Base-by-base conservation (phyloP, 2,797 vertebrate species). In the Iguana delicatissima region DNA sequence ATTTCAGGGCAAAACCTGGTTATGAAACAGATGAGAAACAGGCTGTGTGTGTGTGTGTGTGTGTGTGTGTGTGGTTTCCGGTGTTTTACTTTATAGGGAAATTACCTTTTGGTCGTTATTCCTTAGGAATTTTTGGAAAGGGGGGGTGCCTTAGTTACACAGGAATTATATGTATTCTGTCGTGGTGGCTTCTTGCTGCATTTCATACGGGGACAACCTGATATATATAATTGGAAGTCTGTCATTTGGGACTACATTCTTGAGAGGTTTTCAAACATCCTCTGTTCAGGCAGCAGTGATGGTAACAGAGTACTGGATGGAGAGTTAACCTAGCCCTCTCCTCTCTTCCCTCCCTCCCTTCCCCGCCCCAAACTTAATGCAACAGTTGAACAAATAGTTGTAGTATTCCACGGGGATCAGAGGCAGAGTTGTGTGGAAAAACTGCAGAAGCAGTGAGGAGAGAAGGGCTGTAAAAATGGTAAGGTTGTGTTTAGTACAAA, bases 241-340 rank as follows among this genome's bases (percentile, higher is more conserved):
- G 80, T 55, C 24, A 67, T 87, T 82, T 46, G 64, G 80, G 69
- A 52, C 42, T 62, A 29, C 67, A 76, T 81, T 38, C 79, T 86
- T 82, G 83, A 67, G 57, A 81, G 24, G 42, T n/a, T 83, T 89
- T 77, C 84, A 91, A 35, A 67, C 67, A 24, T 67, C 69, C 69
- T 69, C 26, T 29, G 77, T 67, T 81, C 67, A 38, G 52, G 50
- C 29, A 74, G 24, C n/a, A n/a, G 67, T 22, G 46, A 62, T 55
- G 32, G 79, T 69, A 74, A 64, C 0, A 18, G 55, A 89, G 46
- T 74, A 74, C n/a, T 35, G 14, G 42, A 67, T 29, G 79, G 87
- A 85, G 64, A 29, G 52, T 84, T 85, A 32, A 73, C 20, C n/a
- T 57, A 24, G 29, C 80, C 35, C 52, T 42, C 32, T 50, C 9